Evolutionary conservation across 2,888 invertebrate species (phyloP), one percentile per base, ranked within the genome.

Genomic region (Cephus pygmeus): DNA sequence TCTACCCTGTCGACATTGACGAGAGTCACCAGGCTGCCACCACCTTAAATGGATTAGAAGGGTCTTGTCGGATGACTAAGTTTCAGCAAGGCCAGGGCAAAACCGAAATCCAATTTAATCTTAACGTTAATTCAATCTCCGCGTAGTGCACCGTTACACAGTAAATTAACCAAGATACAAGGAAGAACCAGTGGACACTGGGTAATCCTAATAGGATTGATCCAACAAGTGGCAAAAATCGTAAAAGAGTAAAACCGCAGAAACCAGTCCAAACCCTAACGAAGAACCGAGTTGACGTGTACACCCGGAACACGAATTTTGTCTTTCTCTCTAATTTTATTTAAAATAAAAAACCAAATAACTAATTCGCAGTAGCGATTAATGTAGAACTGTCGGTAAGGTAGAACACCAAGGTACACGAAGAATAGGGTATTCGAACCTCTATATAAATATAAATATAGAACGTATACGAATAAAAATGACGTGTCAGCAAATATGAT

Each of bases 61-160:
- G 89, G 89, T 89, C 87, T 85, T 87, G 86, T 84, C 89, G 88
- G 89, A 90, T 90, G 89, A 89, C 87, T 89, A 88, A 89, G 86
- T 90, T 89, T 88, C 84, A 84, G 87, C 83, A 85, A 83, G 87
- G 86, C 87, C 88, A 87, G 88, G 85, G 82, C 74, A 77, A 76
- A 81, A 79, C 69, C 85, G 80, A 87, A 89, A 90, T 89, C 86
- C 89, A 90, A 90, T 90, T 90, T 89, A 84, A 88, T 90, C 89
- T 89, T 90, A 90, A 88, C 85, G 86, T 88, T 89, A 90, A 89
- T 87, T 89, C 88, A 89, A 90, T 89, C 86, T 71, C 71, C 31
- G 30, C 33, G 12, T 83, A 85, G 87, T 87, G 86, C 88, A 90
- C 87, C 86, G 89, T 90, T 90, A 90, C 88, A 90, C 88, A 87